Conservation (phyloP, 1,140 invertebrate genomes). For the Rhopalosiphum padi region DNA sequence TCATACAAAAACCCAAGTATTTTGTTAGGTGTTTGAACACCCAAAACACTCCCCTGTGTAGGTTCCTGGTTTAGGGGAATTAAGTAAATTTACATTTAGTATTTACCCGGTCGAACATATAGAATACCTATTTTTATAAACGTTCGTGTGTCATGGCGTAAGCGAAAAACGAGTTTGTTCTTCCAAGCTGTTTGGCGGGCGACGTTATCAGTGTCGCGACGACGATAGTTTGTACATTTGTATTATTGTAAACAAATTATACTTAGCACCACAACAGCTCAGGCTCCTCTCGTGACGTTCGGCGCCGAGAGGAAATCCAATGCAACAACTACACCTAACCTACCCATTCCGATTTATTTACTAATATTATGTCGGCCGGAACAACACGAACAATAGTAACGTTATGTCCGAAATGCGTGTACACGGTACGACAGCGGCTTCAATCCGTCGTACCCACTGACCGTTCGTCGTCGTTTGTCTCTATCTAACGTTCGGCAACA, state of each 20-base stretch:
- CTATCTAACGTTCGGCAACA: not conserved
- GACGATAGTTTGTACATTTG: not conserved
- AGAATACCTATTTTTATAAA: not conserved
- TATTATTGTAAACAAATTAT: conserved; percentile 7
- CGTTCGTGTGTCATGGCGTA: not conserved
- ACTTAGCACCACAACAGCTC: not conserved
- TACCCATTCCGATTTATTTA: not conserved
- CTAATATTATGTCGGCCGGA: not conserved
- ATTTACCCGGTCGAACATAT: too few relatives aligned
- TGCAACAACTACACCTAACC: not conserved
- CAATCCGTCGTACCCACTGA: not conserved
- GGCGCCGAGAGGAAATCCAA: not conserved
- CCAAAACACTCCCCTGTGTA: too few relatives aligned
- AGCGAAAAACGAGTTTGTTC: not conserved
- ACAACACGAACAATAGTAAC: not conserved
- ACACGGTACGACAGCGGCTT: not conserved
- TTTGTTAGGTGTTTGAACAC: too few relatives aligned
- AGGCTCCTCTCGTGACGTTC: conserved; percentile 16
- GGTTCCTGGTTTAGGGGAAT: too few relatives aligned
- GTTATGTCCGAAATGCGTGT: not conserved
- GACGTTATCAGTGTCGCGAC: not conserved
- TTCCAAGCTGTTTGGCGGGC: not conserved
- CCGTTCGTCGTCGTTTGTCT: not conserved
- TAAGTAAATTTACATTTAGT: too few relatives aligned
- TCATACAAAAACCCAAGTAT: too few relatives aligned